Evolutionary conservation across 2,888 invertebrate species (phyloP).

Genomic region (Ditylenchus weischeri): DNA sequence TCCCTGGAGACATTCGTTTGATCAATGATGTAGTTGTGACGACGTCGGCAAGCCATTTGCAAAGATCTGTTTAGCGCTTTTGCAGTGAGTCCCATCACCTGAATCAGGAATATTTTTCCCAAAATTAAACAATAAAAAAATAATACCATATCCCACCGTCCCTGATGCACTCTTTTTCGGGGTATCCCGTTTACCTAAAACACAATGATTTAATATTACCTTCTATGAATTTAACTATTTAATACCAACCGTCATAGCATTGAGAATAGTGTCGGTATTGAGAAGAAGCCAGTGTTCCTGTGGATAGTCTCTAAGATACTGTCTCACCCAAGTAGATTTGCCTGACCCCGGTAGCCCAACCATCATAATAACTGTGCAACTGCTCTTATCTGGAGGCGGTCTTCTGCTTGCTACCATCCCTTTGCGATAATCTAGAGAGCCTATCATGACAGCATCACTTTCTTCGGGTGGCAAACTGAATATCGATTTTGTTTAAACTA

Average conservation of each 20-base stretch:
- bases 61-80: slow-evolving; percentile 69
- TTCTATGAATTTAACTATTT: no score
- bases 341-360: slow-evolving; percentile 87
- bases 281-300: slow-evolving; percentile 81
- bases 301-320: slow-evolving; percentile 71
- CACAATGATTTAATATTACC: no score
- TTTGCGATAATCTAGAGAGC: slow-evolving; percentile 21
- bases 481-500: not conserved
- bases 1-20: slow-evolving; percentile 97
- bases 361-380: slow-evolving; percentile 56
- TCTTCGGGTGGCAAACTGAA: slow-evolving; percentile 15
- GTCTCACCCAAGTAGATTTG: slow-evolving; percentile 72
- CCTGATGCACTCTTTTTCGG: slow-evolving; percentile 74
- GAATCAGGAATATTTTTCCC: no score
- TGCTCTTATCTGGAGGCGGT: slow-evolving; percentile 48
- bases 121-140: no score
- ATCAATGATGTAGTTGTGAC: slow-evolving; percentile 92
- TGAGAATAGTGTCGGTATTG: slow-evolving; percentile 79
- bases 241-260: slow-evolving; percentile 80
- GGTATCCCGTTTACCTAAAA: slow-evolving; percentile 76
- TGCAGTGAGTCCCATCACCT: slow-evolving; percentile 79
- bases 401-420: slow-evolving; percentile 32
- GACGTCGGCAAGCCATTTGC: slow-evolving; percentile 60
- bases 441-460: slow-evolving; percentile 13
- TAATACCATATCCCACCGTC: slow-evolving; percentile 73